These are phyloP conservation scores for Myrmecophaga tridactyla DNA, from an alignment of 2,113 vertebrate species.

Conservation along the genomic window DNA sequence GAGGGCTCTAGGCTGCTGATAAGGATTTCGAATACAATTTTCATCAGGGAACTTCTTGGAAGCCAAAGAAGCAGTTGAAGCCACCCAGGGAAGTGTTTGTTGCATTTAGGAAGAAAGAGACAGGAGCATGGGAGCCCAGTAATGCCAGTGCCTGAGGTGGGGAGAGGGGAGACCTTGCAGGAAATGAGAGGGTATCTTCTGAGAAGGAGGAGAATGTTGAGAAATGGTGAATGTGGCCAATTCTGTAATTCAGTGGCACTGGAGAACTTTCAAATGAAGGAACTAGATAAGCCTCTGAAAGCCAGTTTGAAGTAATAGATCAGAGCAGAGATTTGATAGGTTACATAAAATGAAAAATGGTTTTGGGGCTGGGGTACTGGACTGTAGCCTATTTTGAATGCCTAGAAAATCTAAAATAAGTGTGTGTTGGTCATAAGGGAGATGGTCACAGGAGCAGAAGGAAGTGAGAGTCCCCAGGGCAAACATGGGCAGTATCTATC, in stretches of 20 bases:
- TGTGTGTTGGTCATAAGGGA: not conserved
- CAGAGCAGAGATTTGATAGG: not conserved
- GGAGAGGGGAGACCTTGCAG: not conserved
- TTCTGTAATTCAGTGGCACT: not conserved
- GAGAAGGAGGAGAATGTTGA: not conserved
- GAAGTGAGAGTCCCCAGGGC: not conserved
- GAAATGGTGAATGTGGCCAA: not conserved
- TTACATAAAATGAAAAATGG: not conserved
- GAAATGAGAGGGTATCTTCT: not conserved
- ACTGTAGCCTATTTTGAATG: not conserved
- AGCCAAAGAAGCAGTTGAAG: not conserved
- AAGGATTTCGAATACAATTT: not conserved
- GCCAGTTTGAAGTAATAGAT: not conserved
- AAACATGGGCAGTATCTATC: not conserved
- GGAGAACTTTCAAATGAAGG: not conserved
- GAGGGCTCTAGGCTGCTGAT: not conserved
- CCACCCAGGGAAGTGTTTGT: not conserved
- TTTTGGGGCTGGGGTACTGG: not conserved
- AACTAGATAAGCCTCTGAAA: not conserved
- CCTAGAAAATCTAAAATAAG: constrained; percentile 12
- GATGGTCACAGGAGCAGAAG: not conserved
- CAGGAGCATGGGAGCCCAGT: not conserved
- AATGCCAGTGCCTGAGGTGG: not conserved
- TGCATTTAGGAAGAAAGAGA: not conserved
- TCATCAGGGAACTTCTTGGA: not conserved